Evolutionary conservation across 2,113 vertebrate species (phyloP).

Genomic region (Solea senegalensis): DNA sequence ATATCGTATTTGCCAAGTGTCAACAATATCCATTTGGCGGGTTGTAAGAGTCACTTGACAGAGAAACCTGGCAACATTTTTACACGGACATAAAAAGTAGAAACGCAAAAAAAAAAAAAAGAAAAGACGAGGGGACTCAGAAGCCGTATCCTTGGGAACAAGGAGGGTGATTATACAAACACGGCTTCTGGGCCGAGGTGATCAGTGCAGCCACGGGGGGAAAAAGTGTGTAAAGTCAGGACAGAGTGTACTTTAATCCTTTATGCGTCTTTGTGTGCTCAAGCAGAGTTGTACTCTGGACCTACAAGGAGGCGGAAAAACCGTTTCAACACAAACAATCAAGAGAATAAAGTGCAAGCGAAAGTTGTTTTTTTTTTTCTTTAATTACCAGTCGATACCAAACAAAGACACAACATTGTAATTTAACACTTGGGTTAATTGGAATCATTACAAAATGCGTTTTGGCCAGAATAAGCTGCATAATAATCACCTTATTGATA

Average conservation of each 20-base stretch:
- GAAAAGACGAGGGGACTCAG: neutral
- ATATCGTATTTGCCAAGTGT: neutral
- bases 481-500: too few relatives aligned
- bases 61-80: conserved; percentile 15
- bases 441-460: too few relatives aligned
- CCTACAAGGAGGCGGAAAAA: neutral
- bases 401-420: neutral
- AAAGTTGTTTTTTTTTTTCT: conserved; percentile 2
- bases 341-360: neutral
- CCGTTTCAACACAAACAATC: neutral
- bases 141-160: conserved; percentile 18
- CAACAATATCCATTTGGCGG: neutral
- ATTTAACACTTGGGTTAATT: too few relatives aligned
- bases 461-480: too few relatives aligned
- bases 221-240: neutral
- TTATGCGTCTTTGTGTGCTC: neutral
- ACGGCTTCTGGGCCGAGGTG: conserved; percentile 12
- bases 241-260: conserved; percentile 5
- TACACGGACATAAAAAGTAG: conserved; percentile 14
- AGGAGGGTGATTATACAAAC: conserved; percentile 17
- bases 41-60: conserved; percentile 9
- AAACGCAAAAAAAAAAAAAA: conserved; percentile 11
- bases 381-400: neutral
- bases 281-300: neutral
- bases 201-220: neutral